These are phyloP conservation scores for Ariopsis seemanni DNA, from an alignment of 2,113 vertebrate species.

Conservation along the genomic window DNA sequence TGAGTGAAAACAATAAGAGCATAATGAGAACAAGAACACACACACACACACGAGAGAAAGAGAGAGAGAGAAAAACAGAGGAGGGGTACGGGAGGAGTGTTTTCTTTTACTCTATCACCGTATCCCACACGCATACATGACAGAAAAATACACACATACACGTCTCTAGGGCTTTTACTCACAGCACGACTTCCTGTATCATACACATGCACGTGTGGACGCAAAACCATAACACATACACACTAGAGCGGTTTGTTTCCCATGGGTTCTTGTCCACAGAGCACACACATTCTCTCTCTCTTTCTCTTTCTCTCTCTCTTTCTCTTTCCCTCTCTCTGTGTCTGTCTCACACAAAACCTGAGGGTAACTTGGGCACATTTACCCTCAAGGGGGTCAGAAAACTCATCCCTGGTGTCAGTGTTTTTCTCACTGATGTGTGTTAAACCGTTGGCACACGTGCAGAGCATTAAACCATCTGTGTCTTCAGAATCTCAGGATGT, in stretches of 20 bases:
- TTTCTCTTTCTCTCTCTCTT: neutral
- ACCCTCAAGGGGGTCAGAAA: conserved; percentile 18
- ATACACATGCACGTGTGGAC: conserved; percentile 21
- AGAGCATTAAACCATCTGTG: conserved; percentile 38
- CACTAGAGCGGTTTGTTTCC: conserved; percentile 45
- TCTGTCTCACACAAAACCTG: neutral
- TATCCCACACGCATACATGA: conserved; percentile 56
- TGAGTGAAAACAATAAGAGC: neutral
- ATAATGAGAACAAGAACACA: conserved; percentile 44
- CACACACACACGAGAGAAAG: no score
- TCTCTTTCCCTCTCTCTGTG: no score
- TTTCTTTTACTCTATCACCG: conserved; percentile 43
- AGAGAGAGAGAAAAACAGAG: conserved; percentile 33
- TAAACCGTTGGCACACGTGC: conserved; percentile 56
- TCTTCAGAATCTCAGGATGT: no score
- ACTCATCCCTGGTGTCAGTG: conserved; percentile 34
- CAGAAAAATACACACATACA: conserved; percentile 65
- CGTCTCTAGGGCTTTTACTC: conserved; percentile 48
- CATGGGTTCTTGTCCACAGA: conserved; percentile 35
- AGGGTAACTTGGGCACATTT: neutral
- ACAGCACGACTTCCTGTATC: conserved; percentile 65
- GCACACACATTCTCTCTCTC: neutral
- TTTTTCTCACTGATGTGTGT: conserved; percentile 72
- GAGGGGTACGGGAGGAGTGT: conserved; percentile 41
- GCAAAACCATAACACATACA: conserved; percentile 23